Conservation (phyloP, 1,140 invertebrate species). For the Oreohelix idahoensis region DNA sequence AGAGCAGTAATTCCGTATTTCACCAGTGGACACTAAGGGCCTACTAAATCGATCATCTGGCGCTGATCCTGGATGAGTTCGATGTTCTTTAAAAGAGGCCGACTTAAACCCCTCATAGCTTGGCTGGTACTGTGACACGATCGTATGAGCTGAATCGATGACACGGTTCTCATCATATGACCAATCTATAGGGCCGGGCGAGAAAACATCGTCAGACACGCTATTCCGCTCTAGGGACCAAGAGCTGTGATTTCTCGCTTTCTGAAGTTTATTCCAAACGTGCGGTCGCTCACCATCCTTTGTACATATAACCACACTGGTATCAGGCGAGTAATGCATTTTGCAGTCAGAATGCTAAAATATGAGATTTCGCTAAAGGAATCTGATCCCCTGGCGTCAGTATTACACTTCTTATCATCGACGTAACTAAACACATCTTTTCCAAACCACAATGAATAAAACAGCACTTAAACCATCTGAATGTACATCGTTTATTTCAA, state of each 20-base stretch:
- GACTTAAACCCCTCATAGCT: not conserved
- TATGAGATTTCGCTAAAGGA: too few species aligned
- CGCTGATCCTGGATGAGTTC: not conserved
- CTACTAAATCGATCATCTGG: not conserved
- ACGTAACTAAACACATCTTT: too few species aligned
- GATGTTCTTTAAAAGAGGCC: not conserved
- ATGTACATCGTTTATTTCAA: too few species aligned
- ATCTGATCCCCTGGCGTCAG: too few species aligned
- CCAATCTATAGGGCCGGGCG: not conserved
- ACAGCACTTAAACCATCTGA: too few species aligned
- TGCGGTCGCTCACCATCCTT: not conserved
- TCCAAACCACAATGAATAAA: too few species aligned
- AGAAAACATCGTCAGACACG: not conserved
- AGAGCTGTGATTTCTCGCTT: not conserved
- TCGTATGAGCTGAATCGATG: not conserved
- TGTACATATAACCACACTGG: not conserved
- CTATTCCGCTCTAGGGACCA: not conserved
- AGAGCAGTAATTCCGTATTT: not conserved
- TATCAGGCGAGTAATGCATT: too few species aligned
- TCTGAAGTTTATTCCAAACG: not conserved
- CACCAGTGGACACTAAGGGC: not conserved
- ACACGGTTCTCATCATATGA: not conserved
- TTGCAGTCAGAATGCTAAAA: too few species aligned
- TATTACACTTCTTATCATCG: too few species aligned
- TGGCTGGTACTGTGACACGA: not conserved